Evolutionary conservation across 2,888 invertebrate genomes (phyloP).

Genomic region (Atherix ibis): DNA sequence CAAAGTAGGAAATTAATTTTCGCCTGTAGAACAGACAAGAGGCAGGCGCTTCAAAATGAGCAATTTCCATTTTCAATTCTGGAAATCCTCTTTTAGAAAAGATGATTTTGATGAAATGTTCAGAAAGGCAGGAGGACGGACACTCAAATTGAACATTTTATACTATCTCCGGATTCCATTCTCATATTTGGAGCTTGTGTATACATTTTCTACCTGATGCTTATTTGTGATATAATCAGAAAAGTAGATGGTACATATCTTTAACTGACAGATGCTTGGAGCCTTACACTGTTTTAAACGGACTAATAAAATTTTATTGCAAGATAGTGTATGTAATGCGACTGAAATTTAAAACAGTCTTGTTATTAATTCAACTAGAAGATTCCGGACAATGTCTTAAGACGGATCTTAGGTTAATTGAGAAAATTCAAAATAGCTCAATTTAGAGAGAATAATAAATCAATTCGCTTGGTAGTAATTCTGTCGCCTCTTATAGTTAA

Average conservation of each 20-base stretch:
- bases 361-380: constrained; percentile 1
- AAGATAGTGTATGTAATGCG: too few relatives aligned
- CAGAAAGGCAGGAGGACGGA: not conserved
- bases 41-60: constrained; percentile 8
- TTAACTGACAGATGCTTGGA: not conserved
- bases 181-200: too few relatives aligned
- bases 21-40: too few relatives aligned
- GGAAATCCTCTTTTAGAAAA: constrained; percentile 10
- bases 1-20: constrained; percentile 14
- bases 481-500: too few relatives aligned
- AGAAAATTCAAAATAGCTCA: too few relatives aligned
- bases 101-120: constrained; percentile 5
- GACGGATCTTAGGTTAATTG: constrained; percentile 1
- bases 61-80: constrained; percentile 9
- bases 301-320: not conserved
- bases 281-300: not conserved
- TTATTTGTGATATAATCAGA: not conserved
- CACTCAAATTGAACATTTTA: not conserved
- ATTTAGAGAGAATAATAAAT: too few relatives aligned
- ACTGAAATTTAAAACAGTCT: too few relatives aligned
- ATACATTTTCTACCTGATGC: too few relatives aligned
- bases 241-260: not conserved
- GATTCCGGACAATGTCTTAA: not conserved
- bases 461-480: too few relatives aligned
- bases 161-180: too few relatives aligned